Percentiles rank a stretch among this genome's conserved stretches.
Evolutionary conservation across 2,888 invertebrate genomes (phyloP).

Genomic region (Apotomis capreana): DNA sequence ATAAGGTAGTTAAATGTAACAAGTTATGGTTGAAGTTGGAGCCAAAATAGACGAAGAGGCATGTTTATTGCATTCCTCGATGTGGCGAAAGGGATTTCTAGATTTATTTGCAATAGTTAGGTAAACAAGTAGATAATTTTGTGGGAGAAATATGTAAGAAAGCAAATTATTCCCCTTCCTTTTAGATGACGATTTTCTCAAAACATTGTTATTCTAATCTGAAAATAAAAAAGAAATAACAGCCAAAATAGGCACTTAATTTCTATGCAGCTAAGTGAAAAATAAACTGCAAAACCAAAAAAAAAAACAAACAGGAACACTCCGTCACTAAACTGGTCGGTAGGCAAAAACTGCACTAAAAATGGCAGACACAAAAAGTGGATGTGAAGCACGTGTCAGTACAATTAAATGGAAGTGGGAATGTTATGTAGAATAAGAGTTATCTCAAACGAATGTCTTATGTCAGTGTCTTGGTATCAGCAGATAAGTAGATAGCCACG

Average conservation of each 20-base stretch:
- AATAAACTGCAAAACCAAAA: background rate
- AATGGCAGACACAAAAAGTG: background rate
- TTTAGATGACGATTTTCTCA: too few relatives aligned
- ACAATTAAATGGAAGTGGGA: slow-evolving; percentile 7
- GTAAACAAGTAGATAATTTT: background rate
- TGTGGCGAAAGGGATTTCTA: slow-evolving; percentile 4
- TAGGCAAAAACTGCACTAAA: background rate
- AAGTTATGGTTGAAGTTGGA: slow-evolving; percentile 13
- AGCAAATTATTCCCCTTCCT: too few relatives aligned
- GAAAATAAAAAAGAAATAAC: too few relatives aligned
- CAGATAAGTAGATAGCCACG: slow-evolving; percentile 56
- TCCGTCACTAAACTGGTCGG: too few relatives aligned
- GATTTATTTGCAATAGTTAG: background rate
- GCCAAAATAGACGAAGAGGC: slow-evolving; percentile 2
- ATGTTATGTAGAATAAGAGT: slow-evolving; percentile 41
- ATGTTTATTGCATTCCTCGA: slow-evolving; percentile 17
- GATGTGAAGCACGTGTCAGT: slow-evolving; percentile 4
- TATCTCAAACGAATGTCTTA: slow-evolving; percentile 48
- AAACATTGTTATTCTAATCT: too few relatives aligned
- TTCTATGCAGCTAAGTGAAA: too few relatives aligned
- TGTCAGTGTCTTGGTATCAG: slow-evolving; percentile 48
- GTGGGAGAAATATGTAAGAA: too few relatives aligned
- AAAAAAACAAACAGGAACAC: too few relatives aligned
- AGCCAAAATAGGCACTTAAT: background rate
- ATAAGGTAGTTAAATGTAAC: slow-evolving; percentile 31